Base-by-base conservation (phyloP, 2,888 invertebrate genomes). In the Luperina nickerlii region DNA sequence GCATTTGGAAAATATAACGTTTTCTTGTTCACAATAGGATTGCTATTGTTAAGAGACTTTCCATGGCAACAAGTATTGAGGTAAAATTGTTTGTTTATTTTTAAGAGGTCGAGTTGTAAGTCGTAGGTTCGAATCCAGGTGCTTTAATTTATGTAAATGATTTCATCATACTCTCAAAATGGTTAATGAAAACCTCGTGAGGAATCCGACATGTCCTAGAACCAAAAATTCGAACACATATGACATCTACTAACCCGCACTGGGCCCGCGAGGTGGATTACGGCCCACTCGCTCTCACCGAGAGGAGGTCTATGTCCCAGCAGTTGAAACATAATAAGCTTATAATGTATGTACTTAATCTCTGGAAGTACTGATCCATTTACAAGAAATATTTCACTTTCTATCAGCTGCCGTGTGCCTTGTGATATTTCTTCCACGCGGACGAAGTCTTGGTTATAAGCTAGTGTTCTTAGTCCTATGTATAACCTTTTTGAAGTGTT, bases 1-100 rank as follows among this genome's bases (percentile, higher is more conserved):
- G 67, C 72, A 76, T 86, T 63, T 60, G 38, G 62, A 67, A 54
- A 48, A 32, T 27, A 51, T 57, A 38, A 48, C 8, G 45, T 80
- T 27, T 18, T 65, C 24, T 73, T 73, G 27, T 69, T 60, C 48
- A 45, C 24, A 51, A 51, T 32, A 32, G 7, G 20, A 45, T 74
- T 42, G 42, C 18, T 20, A 8, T 20, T 51, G 8, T 24, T 24
- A 51, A 51, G n/a, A 48, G 0, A 18, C 20, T 27, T 27, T 13
- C 8, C 8, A 18, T 57, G 48, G 57, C 42, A n/a, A 57, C 57
- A 11, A 57, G 24, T 57, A n/a, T n/a, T 57, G 57, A n/a, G n/a
- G 7, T 20, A 18, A 48, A 18, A 18, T 51, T 51, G 51, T 54
- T 51, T 51, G 51, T 54, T 51, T 57, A 57, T 57, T 57, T 24